Evolutionary conservation across 2,888 invertebrate genomes (phyloP).

Genomic region (Eristalis intricaria): DNA sequence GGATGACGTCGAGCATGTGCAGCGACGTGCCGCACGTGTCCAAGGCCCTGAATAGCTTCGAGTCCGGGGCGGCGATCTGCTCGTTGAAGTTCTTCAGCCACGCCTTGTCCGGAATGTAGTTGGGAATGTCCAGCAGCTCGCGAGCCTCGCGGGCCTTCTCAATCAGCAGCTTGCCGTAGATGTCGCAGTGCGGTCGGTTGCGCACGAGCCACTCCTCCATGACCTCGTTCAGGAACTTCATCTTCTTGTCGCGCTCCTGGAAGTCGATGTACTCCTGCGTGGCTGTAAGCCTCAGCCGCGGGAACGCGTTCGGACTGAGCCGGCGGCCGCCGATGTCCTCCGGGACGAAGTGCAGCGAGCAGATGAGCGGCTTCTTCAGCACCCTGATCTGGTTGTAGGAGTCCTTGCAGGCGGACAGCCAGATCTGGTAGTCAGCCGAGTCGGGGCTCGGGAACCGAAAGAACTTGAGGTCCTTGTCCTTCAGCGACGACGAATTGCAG

Average conservation of each 20-base stretch:
- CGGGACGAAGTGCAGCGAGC: slow-evolving; percentile 78
- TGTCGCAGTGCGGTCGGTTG: slow-evolving; percentile 72
- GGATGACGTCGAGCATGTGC: slow-evolving; percentile 78
- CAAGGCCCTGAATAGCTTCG: slow-evolving; percentile 73
- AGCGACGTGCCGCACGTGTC: slow-evolving; percentile 77
- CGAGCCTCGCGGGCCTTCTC: slow-evolving; percentile 47
- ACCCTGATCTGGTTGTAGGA: slow-evolving; percentile 78
- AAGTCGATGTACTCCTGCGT: slow-evolving; percentile 78
- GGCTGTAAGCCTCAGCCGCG: slow-evolving; percentile 77
- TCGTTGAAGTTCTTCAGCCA: slow-evolving; percentile 79
- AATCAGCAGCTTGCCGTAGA: slow-evolving; percentile 51
- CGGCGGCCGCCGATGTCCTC: slow-evolving; percentile 78
- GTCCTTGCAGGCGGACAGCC: slow-evolving; percentile 80
- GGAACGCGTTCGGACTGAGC: slow-evolving; percentile 77
- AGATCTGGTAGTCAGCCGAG: slow-evolving; percentile 77
- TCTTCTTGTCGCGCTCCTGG: slow-evolving; percentile 78
- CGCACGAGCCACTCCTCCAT: slow-evolving; percentile 79
- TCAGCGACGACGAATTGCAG: slow-evolving; percentile 78
- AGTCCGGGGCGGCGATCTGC: slow-evolving; percentile 30
- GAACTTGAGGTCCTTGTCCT: slow-evolving; percentile 78
- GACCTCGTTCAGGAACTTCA: slow-evolving; percentile 79
- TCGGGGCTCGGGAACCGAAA: slow-evolving; percentile 79
- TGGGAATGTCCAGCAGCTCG: slow-evolving; percentile 39
- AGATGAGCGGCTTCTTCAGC: slow-evolving; percentile 79
- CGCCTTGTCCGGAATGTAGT: slow-evolving; percentile 76